Base-by-base conservation (phyloP, 2,113 vertebrate species). In the Nycticryphes semicollaris region DNA sequence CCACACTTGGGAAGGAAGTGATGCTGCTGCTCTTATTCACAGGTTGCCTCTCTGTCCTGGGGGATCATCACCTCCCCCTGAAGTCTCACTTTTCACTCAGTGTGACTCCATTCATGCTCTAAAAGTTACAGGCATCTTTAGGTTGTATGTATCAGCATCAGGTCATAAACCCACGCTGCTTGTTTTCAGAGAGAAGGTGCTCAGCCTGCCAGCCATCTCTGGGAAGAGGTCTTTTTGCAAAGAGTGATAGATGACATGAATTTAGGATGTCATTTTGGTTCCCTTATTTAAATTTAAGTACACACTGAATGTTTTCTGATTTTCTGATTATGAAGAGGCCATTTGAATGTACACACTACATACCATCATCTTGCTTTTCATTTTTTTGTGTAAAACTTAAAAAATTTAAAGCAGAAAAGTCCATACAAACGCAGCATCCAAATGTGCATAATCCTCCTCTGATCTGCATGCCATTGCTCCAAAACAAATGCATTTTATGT, bases 401-500 rank as follows among this genome's bases (percentile, higher is more conserved):
- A 94, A 90, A 90, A 31, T 23, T 31, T 50, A 31, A 83, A 81
- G 47, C 47, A 80, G 64, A 78, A 89, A 90, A 90, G 12, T 54
- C 57, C 50, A 56, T 23, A 54, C 53, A 85, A 89, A 74, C 75
- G 28, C 56, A 77, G 35, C 25, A 80, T 66, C 75, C 47, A 93
- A 83, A 66, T 43, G 78, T 54, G 7, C 41, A 57, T 73, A 95
- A 91, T 85, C 31, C 48, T 88, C 43, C 63, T 86, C 76, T 87
- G 90, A 67, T 67, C 92, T 94, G 84, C 87, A 73, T 85, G 59
- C 90, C 72, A 74, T 50, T 86, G 78, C 87, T 90, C 78, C 83
- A 12, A 88, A 97, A 93, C 79, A 91, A 90, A 90, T 50, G 63
- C 89, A 80, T 80, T 93, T 94, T 74, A 60, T 89, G 90, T 93